Evolutionary conservation across 2,797 vertebrate genomes (phyloP).

Genomic region (Anas acuta): DNA sequence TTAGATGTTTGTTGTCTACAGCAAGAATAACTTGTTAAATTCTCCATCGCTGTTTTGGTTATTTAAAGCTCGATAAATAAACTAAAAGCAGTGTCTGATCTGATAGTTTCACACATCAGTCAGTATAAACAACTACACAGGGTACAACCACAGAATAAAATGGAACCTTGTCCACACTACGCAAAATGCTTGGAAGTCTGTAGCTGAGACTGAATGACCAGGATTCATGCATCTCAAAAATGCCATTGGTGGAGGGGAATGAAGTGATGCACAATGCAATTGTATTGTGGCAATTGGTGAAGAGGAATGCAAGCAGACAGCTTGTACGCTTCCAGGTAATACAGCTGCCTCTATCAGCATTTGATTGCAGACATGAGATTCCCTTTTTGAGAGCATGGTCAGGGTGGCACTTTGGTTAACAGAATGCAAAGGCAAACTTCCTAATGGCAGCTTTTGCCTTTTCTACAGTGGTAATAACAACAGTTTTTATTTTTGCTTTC

Average conservation of each 20-base stretch:
- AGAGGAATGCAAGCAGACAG: not conserved
- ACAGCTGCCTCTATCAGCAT: not conserved
- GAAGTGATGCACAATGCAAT: not conserved
- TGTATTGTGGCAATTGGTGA: no score
- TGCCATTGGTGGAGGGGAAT: not conserved
- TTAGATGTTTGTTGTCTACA: not conserved
- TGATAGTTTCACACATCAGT: not conserved
- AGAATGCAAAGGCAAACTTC: not conserved
- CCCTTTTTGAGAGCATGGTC: not conserved
- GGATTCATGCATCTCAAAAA: not conserved
- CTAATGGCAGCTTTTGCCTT: not conserved
- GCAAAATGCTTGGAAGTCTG: not conserved
- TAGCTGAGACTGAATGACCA: not conserved
- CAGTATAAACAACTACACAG: not conserved
- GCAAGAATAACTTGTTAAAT: not conserved
- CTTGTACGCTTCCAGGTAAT: not conserved
- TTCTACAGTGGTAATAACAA: not conserved
- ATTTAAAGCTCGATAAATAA: not conserved
- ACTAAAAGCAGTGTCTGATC: not conserved
- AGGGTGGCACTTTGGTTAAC: not conserved
- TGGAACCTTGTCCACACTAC: not conserved
- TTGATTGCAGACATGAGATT: not conserved
- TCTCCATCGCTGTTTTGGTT: not conserved
- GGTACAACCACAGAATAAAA: not conserved
- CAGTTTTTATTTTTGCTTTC: not conserved